Conservation (phyloP, 2,888 invertebrate species). For the Drosophila rellima region DNA sequence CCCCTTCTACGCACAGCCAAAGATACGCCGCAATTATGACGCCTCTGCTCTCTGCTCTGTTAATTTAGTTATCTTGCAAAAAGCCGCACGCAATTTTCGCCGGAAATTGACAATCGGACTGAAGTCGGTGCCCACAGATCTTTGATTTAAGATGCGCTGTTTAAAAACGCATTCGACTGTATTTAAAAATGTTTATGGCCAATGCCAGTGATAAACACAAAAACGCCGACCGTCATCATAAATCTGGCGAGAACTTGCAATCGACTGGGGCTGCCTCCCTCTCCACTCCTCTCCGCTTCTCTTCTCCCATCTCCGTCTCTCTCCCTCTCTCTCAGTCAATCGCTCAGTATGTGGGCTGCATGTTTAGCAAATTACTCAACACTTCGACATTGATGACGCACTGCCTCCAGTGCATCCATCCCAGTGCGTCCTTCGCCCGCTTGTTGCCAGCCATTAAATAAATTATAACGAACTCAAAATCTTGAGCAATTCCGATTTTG, state of each 20-base stretch:
- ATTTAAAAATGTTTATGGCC: constrained; percentile 77
- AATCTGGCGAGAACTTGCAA: constrained; percentile 55
- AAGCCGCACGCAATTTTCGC: constrained; percentile 62
- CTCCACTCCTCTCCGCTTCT: background rate
- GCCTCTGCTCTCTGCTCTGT: constrained; percentile 38
- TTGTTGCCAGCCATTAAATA: constrained; percentile 76
- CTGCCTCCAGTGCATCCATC: constrained; percentile 21
- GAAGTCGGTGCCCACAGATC: constrained; percentile 63
- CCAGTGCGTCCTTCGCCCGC: constrained; percentile 15
- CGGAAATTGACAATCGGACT: constrained; percentile 64
- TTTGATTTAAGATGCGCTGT: constrained; percentile 83
- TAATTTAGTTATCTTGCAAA: constrained; percentile 74
- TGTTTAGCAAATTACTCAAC: constrained; percentile 83
- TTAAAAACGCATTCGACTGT: constrained; percentile 83
- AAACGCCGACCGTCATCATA: constrained; percentile 68
- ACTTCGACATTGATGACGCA: constrained; percentile 56
- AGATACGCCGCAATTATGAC: constrained; percentile 60
- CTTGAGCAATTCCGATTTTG: constrained; percentile 21
- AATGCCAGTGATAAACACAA: constrained; percentile 60
- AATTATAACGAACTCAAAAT: constrained; percentile 74
- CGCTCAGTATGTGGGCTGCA: constrained; percentile 20
- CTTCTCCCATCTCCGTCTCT: background rate
- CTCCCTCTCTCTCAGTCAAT: background rate
- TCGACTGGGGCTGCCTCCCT: constrained; percentile 19
- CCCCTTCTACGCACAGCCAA: constrained; percentile 7